Base-by-base conservation (phyloP, 2,113 vertebrate genomes). In the Chiloscyllium plagiosum region DNA sequence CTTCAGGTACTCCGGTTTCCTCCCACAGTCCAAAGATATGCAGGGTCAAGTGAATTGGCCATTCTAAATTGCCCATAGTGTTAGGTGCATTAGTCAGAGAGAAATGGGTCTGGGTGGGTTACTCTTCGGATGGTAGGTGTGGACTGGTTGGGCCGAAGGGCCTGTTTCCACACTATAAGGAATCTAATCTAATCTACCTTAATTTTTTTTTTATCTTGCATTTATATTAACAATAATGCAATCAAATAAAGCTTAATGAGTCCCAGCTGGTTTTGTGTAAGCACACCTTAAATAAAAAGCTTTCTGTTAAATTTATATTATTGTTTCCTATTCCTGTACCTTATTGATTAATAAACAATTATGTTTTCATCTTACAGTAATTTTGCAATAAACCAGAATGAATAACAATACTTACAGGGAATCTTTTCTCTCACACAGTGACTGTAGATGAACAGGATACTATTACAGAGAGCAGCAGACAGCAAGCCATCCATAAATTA, bases 311-410 rank as follows among this genome's bases (percentile, higher is more conserved):
- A 66, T 93, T 68, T 68, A 66, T 42, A 42, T 93, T 65, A 90
- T 29, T 61, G 26, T 52, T 90, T 90, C 87, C n/a, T 93, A 68
- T 68, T 66, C 6, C 22, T 66, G 47, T 68, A 68, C 29, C 33
- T 37, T 66, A 93, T 93, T 68, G 61, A 93, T 68, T 93, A 93
- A 93, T 68, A 93, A 37, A 52, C 33, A 93, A 93, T 93, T 37
- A 93, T 68, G 72, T 93, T 93, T n/a, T 93, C 52, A 65, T 92
- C 65, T 65, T 65, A 37, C 90, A 66, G 90, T 66, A 93, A 93
- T 66, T 66, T n/a, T 37, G n/a, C n/a, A 93, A 68, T 66, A n/a
- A 29, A 37, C 33, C 56, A n/a, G 24, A 24, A 93, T 66, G 89
- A 93, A 66, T 66, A 33, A 66, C 33, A 22, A 68, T n/a, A 68